A percentile compares a stretch with the other conserved stretches of the same genome.
phyloP scores from a whole-genome alignment of 2,113 vertebrate species.

The Paraplagusia blochii region DNA sequence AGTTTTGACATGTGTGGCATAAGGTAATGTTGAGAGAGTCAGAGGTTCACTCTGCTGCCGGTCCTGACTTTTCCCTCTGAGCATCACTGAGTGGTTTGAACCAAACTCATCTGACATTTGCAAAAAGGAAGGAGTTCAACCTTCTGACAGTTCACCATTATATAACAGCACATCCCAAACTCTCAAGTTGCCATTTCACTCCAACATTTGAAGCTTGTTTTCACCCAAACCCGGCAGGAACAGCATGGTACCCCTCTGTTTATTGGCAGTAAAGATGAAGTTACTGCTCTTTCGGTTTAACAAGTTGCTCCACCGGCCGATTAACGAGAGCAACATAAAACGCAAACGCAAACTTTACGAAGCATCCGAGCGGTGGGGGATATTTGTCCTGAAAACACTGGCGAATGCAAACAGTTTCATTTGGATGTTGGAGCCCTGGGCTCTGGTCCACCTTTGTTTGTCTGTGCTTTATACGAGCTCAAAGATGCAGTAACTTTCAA shows the following conservation, averaged over 20 bases:
- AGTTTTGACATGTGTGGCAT: no score
- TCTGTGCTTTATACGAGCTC: conserved; percentile 67
- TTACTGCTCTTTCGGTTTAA: conserved; percentile 66
- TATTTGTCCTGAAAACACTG: conserved; percentile 52
- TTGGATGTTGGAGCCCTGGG: conserved; percentile 47
- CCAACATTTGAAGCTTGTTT: conserved; percentile 7
- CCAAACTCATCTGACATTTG: no score
- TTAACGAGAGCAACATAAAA: conserved; percentile 67
- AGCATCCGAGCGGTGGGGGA: conserved; percentile 55
- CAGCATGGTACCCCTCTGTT: conserved; percentile 66
- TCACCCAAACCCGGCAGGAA: conserved; percentile 48
- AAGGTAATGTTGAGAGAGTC: no score
- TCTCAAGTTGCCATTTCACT: no score
- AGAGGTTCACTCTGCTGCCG: no score
- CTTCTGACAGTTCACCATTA: no score
- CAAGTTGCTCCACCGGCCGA: conserved; percentile 66
- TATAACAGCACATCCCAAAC: no score
- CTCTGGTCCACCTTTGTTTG: conserved; percentile 68
- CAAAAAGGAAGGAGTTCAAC: no score
- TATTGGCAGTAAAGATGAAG: conserved; percentile 65
- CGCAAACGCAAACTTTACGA: conserved; percentile 62
- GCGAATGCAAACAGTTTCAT: conserved; percentile 54
- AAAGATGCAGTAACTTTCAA: conserved; percentile 64
- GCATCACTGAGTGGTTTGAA: no score
- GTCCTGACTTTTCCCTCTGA: no score